phyloP scores from a whole-genome alignment of 2,113 vertebrate genomes.

The Collichthys lucidus region DNA sequence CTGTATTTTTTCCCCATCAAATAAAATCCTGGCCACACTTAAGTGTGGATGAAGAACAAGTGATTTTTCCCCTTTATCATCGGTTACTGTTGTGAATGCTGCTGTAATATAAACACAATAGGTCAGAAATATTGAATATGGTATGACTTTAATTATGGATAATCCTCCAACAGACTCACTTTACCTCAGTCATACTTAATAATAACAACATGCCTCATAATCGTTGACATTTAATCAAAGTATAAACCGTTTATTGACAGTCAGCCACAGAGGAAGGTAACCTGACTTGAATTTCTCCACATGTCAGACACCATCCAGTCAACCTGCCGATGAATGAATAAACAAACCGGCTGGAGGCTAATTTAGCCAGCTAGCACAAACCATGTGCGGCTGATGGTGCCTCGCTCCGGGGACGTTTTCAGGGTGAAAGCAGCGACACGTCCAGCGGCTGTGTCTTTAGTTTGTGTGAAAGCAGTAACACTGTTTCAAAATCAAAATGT shows the following conservation, averaged over 20 bases:
- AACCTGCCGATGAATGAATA: constrained; percentile 21
- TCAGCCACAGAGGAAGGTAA: not conserved
- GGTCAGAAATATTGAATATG: too few species aligned
- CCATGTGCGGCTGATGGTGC: constrained; percentile 55
- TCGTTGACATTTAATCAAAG: too few species aligned
- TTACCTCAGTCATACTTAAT: too few species aligned
- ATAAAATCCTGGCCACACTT: too few species aligned
- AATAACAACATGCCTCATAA: too few species aligned
- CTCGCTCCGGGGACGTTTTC: not conserved
- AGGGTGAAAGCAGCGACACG: rapidly evolving
- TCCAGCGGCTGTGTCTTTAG: rapidly evolving
- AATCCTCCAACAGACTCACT: too few species aligned
- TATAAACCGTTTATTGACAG: not conserved
- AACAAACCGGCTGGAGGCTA: not conserved
- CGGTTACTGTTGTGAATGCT: too few species aligned
- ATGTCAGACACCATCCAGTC: not conserved
- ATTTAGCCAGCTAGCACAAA: constrained; percentile 37
- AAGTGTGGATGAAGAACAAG: too few species aligned
- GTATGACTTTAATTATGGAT: too few species aligned
- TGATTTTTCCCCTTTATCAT: too few species aligned
- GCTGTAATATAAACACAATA: too few species aligned
- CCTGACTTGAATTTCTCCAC: not conserved
- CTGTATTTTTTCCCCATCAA: too few species aligned
- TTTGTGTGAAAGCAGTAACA: rapidly evolving
- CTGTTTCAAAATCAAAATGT: rapidly evolving